Evolutionary conservation across 2,888 invertebrate species (phyloP).

Genomic region (Rotaria sp.): DNA sequence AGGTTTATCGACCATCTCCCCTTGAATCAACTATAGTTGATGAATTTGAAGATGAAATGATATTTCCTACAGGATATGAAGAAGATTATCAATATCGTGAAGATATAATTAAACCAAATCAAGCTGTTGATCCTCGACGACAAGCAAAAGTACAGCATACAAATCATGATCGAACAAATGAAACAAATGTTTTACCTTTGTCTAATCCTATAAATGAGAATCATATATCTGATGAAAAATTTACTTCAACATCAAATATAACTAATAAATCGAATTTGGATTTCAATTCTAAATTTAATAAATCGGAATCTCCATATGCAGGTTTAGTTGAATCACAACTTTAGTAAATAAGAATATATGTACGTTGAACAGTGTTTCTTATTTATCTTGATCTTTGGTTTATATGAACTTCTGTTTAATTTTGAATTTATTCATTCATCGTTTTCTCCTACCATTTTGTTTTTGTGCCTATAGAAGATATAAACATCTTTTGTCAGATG

Average conservation of each 20-base stretch:
- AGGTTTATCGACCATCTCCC: slow-evolving; percentile 1
- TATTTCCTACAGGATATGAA: slow-evolving; percentile 17
- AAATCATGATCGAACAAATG: not conserved
- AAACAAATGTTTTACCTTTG: not conserved
- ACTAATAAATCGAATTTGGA: not conserved
- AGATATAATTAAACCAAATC: slow-evolving; percentile 19
- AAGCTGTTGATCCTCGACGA: slow-evolving; percentile 17
- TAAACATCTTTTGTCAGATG: slow-evolving; percentile 13
- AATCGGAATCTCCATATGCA: not conserved
- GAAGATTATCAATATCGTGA: slow-evolving; percentile 29
- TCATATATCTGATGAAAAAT: not conserved
- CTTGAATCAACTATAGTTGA: not conserved
- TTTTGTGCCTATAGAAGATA: not conserved
- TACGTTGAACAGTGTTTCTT: not conserved
- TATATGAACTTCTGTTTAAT: too few species aligned
- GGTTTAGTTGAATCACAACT: slow-evolving; percentile 12
- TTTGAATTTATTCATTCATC: not conserved
- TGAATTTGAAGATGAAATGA: slow-evolving; percentile 31
- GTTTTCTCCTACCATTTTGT: too few species aligned
- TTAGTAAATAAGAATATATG: not conserved
- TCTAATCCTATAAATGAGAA: not conserved
- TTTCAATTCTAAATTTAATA: not conserved
- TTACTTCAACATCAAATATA: not conserved
- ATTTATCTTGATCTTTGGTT: not conserved
- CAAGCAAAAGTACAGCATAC: not conserved